Percentiles rank a stretch among this genome's conserved stretches.
Conservation (phyloP, 2,888 invertebrate genomes). For the Agrotis exclamationis region DNA sequence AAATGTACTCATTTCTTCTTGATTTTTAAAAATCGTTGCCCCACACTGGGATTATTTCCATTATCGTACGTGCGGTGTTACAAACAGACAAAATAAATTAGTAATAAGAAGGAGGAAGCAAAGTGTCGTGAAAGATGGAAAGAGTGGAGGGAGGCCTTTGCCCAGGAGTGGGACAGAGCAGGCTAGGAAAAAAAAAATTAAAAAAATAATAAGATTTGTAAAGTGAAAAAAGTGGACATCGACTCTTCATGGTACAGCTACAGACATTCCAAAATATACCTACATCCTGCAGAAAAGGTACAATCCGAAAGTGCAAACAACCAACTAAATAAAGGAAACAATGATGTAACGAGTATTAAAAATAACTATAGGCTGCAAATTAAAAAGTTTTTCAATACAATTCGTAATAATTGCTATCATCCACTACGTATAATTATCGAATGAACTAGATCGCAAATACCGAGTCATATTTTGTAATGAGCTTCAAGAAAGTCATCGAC, state of each 20-base stretch:
- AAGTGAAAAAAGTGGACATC: not conserved
- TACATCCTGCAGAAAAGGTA: not conserved
- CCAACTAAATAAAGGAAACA: slow-evolving; percentile 11
- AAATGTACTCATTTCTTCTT: too few relatives aligned
- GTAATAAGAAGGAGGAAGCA: too few relatives aligned
- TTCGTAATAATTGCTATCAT: slow-evolving; percentile 41
- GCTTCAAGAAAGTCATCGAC: slow-evolving; percentile 29
- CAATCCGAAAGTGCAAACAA: slow-evolving; percentile 13
- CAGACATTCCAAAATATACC: not conserved
- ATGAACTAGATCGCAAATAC: slow-evolving; percentile 51
- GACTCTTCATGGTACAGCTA: slow-evolving; percentile 5
- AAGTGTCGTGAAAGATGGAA: too few relatives aligned
- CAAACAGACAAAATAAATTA: too few relatives aligned
- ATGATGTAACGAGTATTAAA: slow-evolving; percentile 41
- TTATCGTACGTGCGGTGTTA: too few relatives aligned
- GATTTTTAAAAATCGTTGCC: too few relatives aligned
- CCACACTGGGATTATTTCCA: too few relatives aligned
- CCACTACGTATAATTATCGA: slow-evolving; percentile 36
- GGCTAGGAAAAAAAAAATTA: too few relatives aligned
- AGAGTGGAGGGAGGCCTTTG: too few relatives aligned
- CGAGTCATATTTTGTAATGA: slow-evolving; percentile 54
- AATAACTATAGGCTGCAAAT: slow-evolving; percentile 36
- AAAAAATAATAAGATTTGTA: too few relatives aligned
- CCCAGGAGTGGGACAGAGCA: too few relatives aligned
- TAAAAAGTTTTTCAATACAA: slow-evolving; percentile 32